A percentile compares a stretch with the other conserved stretches of the same genome.
phyloP scores from a whole-genome alignment of 1,140 invertebrate genomes.

The Drosophila dunni region DNA sequence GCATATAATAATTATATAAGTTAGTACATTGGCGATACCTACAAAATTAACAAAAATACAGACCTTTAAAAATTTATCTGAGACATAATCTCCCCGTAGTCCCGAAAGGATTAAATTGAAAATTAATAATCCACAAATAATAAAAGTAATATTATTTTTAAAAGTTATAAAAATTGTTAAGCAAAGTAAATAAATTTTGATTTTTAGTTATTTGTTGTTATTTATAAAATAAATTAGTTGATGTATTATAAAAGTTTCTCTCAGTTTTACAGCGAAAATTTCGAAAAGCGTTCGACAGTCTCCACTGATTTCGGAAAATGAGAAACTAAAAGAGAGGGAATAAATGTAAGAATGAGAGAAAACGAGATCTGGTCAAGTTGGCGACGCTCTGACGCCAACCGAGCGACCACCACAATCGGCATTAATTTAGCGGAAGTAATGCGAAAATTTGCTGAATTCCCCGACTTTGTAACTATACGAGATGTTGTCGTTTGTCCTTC shows the following conservation, averaged over 20 bases:
- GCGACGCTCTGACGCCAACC: conserved; percentile 59
- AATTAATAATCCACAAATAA: too few species aligned
- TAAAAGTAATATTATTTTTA: too few species aligned
- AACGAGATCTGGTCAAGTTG: conserved; percentile 48
- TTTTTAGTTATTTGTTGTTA: too few species aligned
- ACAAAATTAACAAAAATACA: too few species aligned
- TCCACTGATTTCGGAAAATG: not conserved
- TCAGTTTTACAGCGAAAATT: not conserved
- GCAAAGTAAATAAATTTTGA: too few species aligned
- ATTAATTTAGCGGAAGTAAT: conserved; percentile 84
- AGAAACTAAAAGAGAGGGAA: not conserved
- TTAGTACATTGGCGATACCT: too few species aligned
- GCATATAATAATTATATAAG: too few species aligned
- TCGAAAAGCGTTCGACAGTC: conserved; percentile 38
- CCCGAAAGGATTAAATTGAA: too few species aligned
- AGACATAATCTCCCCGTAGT: too few species aligned
- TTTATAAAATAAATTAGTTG: too few species aligned
- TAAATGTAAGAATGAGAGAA: conserved; percentile 35
- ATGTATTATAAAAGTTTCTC: not conserved
- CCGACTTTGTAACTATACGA: conserved; percentile 1
- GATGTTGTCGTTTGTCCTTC: conserved; percentile 33
- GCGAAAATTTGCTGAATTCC: conserved; percentile 77
- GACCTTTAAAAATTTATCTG: too few species aligned
- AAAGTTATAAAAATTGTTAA: too few species aligned
- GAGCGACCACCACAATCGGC: conserved; percentile 71